phyloP scores from a whole-genome alignment of 2,888 invertebrate species.

The Drosophila cyrtoloma region DNA sequence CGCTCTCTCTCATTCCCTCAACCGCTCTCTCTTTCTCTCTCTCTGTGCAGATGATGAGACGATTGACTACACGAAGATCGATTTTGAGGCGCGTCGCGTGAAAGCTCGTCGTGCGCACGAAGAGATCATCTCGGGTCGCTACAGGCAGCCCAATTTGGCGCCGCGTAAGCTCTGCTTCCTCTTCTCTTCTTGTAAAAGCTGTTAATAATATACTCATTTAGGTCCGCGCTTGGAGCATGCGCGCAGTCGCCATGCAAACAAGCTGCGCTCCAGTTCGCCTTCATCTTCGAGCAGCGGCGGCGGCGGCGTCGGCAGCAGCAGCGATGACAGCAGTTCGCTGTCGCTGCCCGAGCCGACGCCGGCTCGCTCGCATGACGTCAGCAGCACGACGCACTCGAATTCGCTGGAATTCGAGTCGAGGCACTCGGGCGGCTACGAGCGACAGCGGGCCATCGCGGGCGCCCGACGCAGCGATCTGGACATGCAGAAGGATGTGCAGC shows the following conservation, averaged over 20 bases:
- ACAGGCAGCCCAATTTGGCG: conserved; percentile 84
- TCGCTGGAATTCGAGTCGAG: conserved; percentile 84
- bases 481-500: conserved; percentile 81
- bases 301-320: conserved; percentile 65
- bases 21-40: background rate
- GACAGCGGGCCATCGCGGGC: conserved; percentile 78
- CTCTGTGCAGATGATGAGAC: conserved; percentile 81
- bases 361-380: conserved; percentile 71
- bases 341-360: conserved; percentile 68
- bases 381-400: conserved; percentile 83
- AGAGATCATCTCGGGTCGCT: conserved; percentile 85
- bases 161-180: conserved; percentile 71
- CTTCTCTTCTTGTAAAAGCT: background rate
- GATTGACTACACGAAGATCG: conserved; percentile 85
- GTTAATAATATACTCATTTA: background rate
- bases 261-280: conserved; percentile 72
- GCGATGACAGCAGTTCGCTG: conserved; percentile 74
- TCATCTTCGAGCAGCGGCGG: conserved; percentile 74
- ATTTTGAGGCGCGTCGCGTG: conserved; percentile 84
- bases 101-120: conserved; percentile 85
- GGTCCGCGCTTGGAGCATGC: conserved; percentile 72
- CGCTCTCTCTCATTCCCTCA: background rate
- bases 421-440: conserved; percentile 80
- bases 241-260: conserved; percentile 50
- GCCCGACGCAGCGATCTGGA: conserved; percentile 84